phyloP scores from a whole-genome alignment of 1,140 invertebrate species.

The Monochamus saltuarius region DNA sequence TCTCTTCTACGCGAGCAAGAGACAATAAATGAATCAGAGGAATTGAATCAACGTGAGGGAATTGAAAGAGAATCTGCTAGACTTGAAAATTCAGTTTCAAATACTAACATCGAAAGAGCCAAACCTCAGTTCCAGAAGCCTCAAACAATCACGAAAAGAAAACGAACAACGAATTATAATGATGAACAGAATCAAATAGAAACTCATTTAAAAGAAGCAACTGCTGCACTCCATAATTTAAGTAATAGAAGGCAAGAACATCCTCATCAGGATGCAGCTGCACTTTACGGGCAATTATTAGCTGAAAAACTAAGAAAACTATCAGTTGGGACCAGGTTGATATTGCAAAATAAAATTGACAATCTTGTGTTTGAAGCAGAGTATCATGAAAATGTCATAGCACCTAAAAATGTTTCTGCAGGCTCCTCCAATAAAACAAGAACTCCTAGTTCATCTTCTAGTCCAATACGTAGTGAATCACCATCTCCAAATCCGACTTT shows the following conservation, averaged over 20 bases:
- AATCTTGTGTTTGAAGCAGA: conserved; percentile 17
- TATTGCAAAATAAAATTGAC: conserved; percentile 16
- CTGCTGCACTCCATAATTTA: not conserved
- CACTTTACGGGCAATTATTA: conserved; percentile 7
- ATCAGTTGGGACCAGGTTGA: conserved; percentile 1
- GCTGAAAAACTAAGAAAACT: conserved; percentile 9
- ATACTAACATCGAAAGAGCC: not conserved
- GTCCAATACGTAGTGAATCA: not conserved
- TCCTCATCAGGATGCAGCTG: not conserved
- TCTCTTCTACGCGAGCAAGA: too few species aligned
- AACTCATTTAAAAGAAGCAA: not conserved
- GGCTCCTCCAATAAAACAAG: not conserved
- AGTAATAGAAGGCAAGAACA: not conserved
- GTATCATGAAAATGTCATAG: not conserved
- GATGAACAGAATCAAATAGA: conserved; percentile 1
- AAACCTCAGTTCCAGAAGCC: not conserved
- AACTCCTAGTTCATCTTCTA: not conserved
- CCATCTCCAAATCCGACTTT: not conserved
- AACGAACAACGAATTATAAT: not conserved
- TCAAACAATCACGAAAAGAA: not conserved
- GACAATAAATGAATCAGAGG: too few species aligned
- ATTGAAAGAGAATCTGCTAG: too few species aligned
- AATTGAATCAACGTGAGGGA: too few species aligned
- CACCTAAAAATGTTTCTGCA: not conserved
- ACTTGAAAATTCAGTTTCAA: too few species aligned